Evolutionary conservation across 2,888 invertebrate species (phyloP), one percentile per base, ranked within the genome.

Genomic region (Eupithecia tripunctaria): DNA sequence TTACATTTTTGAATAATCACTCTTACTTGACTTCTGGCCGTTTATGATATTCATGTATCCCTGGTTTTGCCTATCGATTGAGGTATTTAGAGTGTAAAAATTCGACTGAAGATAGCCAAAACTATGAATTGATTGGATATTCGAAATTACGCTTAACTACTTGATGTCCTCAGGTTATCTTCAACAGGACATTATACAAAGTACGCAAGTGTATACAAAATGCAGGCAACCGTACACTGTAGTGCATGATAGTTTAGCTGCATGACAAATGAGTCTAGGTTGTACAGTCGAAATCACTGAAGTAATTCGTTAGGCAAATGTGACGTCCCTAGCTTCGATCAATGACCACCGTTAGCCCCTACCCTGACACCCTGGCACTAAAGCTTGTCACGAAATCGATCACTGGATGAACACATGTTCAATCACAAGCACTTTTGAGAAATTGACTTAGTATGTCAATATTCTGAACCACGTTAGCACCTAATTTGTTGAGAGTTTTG

Each of bases 281-380:
- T 93, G 93, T 94, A 92, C 93, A 93, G 92, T 91, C 91, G 91
- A 90, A 84, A 86, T 91, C 92, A 91, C 91, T 10, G 84, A 88
- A 89, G 88, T 88, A 89, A 91, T 91, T 86, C 88, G 86, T 91
- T 93, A 93, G 91, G 91, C 91, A 89, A 94, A 92, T 93, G 92
- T 93, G 89, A 86, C 90, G 93, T 93, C 91, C 91, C 88, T 89
- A 91, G 93, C 91, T 90, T 91, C 90, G 88, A 89, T 86, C 86
- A 89, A 90, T 87, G 88, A 87, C 89, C 89, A 90, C 88, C 84
- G 89, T 86, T 86, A 88, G 82, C 84, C 85, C 88, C 86, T 87
- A 82, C 84, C 87, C 86, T 82, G 82, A 87, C 83, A 88, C 84
- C 88, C 85, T 84, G 84, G 90, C 92, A 92, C 91, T 82, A 86